Base-by-base conservation (phyloP, 2,888 invertebrate species). In the Dichetophora obliterata region DNA sequence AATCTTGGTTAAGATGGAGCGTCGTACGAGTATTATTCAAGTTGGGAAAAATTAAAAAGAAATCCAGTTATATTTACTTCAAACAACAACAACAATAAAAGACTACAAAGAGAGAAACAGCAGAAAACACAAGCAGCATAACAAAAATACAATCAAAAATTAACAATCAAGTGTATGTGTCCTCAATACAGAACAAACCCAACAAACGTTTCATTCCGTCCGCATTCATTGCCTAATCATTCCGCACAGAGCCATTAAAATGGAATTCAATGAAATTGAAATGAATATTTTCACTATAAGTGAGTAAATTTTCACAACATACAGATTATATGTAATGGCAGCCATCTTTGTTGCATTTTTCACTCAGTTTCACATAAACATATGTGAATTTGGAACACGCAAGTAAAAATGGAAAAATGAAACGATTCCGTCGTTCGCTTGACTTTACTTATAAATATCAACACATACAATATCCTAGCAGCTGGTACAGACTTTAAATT, bases 261-360 rank as follows among this genome's bases (percentile, higher is more conserved):
- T 27, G 72, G 63, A 50, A 63, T 52, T n/a, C 50, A n/a, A 65
- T 65, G 73, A 50, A 52, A 74, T 34, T 31, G 52, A 52, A 43
- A 27, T 72, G 16, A 59, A 48, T 50, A 22, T 59, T 43, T 63
- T 43, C 9, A 59, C 27, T 27, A 61, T 54, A 19, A 31, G 11
- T 34, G 8, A 57, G 19, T 69, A 69, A 70, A 52, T 43, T 43
- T 37, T 19, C 19, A 19, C n/a, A n/a, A 19, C n/a, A n/a, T 43
- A 24, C 14, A 14, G 11, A 57, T 37, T 9, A 5, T n/a, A 14
- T 9, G 4, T n/a, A n/a, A 19, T 66, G 77, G 81, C 75, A 77
- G 81, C 81, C 81, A 81, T 81, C 63, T 81, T 81, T 80, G 78
- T 80, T 80, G 79, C 75, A 75, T 72, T 71, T 66, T 59, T 43